Percentiles rank a stretch among this genome's conserved stretches.
Evolutionary conservation across 2,113 vertebrate species (phyloP).

Genomic region (Orycteropus afer): DNA sequence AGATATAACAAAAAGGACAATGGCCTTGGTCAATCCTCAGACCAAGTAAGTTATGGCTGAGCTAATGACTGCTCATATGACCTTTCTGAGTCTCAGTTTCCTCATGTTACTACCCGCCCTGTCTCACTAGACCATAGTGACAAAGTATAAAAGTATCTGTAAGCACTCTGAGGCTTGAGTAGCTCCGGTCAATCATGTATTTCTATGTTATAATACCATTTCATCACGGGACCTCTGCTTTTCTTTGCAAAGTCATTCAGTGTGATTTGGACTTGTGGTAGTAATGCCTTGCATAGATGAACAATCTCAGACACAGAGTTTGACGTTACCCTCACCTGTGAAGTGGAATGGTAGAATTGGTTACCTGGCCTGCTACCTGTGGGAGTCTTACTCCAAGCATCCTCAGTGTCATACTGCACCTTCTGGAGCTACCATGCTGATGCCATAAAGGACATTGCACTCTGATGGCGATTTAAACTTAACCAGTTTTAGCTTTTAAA

Average conservation of each 20-base stretch:
- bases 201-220: background rate
- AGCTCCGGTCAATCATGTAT: background rate
- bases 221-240: background rate
- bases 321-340: slow-evolving; percentile 9
- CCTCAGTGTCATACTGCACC: background rate
- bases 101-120: background rate
- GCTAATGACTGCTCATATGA: background rate
- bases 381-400: background rate
- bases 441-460: background rate
- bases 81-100: background rate
- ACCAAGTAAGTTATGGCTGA: background rate
- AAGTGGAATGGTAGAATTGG: background rate
- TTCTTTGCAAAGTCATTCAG: background rate
- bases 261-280: slow-evolving; percentile 48
- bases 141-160: background rate
- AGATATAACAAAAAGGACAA: background rate
- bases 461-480: slow-evolving; percentile 27
- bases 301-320: slow-evolving; percentile 5
- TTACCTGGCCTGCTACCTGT: background rate
- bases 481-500: slow-evolving; percentile 53
- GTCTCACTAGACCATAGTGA: background rate
- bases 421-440: background rate
- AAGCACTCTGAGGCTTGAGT: background rate
- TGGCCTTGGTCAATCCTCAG: background rate
- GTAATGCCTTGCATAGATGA: slow-evolving; percentile 19